Base-by-base conservation (phyloP, 2,113 vertebrate genomes). In the Glaucidium brasilianum region DNA sequence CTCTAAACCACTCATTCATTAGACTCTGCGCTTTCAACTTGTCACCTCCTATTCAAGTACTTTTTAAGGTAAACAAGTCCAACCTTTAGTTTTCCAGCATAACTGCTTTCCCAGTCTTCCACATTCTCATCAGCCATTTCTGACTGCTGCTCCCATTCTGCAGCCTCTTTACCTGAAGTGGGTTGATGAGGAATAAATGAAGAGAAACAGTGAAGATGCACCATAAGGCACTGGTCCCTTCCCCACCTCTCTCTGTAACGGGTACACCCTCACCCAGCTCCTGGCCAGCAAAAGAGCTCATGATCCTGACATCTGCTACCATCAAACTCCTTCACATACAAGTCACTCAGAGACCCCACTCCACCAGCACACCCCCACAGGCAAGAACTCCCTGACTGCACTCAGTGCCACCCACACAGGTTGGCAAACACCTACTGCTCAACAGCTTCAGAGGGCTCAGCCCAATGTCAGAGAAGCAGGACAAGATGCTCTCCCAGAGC, bases 1-100 rank as follows among this genome's bases (percentile, higher is more conserved):
- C 86, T 83, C 88, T 62, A 92, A 94, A 80, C 56, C 58, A 50
- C 55, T 66, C 71, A 63, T 83, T 82, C 88, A 94, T 93, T 83
- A 71, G 59, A 56, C 56, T 83, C 59, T 29, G 9, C 1, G 30
- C 77, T 85, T 88, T 91, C 93, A 88, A 58, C 81, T 45, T 94
- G 78, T 68, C 95, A 84, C 74, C 84, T 87, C 86, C 81, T 91
- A 43, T 72, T 75, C 69, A 52, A 39, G 52, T 78, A 41, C 52
- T 95, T 91, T 84, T 75, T 35, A 63, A 87, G 76, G 68, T 63
- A 88, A 91, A 68, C 55, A 92, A 82, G 41, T 83, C 67, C 90
- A 50, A 52, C 26, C 74, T 92, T 69, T 35, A 66, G 15, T 68
- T 84, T 81, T 78, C 18, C 56, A 67, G 68, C 26, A 8, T 0